phyloP scores from a whole-genome alignment of 2,113 vertebrate species.

The Camelus bactrianus region DNA sequence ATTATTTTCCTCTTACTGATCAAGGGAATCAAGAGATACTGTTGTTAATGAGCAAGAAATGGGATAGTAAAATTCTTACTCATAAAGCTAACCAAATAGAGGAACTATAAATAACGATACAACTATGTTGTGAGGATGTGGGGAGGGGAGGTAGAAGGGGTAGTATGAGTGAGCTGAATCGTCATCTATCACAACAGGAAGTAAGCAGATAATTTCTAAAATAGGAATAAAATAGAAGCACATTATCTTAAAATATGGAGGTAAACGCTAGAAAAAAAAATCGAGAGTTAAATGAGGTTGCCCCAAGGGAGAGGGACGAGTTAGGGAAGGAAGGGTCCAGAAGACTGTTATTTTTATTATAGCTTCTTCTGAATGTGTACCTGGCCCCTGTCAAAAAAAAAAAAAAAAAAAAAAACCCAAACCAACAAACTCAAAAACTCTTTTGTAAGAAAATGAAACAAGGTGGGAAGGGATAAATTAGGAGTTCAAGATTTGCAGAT shows the following conservation, averaged over 20 bases:
- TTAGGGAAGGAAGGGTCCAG: neutral
- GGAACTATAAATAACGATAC: constrained; percentile 59
- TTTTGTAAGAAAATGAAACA: constrained; percentile 5
- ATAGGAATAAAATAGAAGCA: constrained; percentile 52
- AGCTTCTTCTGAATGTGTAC: neutral
- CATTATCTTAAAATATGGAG: neutral
- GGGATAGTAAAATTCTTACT: constrained; percentile 20
- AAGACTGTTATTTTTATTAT: neutral
- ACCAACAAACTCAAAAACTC: neutral
- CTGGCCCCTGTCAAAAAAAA: neutral
- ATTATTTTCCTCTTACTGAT: neutral
- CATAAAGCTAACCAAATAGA: constrained; percentile 35
- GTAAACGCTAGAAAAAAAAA: constrained; percentile 7
- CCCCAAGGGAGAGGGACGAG: neutral
- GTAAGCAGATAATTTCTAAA: constrained; percentile 55
- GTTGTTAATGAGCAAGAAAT: neutral
- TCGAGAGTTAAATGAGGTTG: neutral
- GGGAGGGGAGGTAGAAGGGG: neutral
- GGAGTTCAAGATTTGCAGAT: no score
- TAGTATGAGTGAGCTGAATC: neutral
- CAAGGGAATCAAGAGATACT: neutral
- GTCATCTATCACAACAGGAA: constrained; percentile 63
- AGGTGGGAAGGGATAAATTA: no score
- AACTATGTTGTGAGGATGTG: constrained; percentile 44
- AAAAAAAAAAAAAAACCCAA: neutral